Percentiles rank a stretch among this genome's conserved stretches.
Conservation (phyloP, 2,888 invertebrate species). For the Metopia argyrocephala region DNA sequence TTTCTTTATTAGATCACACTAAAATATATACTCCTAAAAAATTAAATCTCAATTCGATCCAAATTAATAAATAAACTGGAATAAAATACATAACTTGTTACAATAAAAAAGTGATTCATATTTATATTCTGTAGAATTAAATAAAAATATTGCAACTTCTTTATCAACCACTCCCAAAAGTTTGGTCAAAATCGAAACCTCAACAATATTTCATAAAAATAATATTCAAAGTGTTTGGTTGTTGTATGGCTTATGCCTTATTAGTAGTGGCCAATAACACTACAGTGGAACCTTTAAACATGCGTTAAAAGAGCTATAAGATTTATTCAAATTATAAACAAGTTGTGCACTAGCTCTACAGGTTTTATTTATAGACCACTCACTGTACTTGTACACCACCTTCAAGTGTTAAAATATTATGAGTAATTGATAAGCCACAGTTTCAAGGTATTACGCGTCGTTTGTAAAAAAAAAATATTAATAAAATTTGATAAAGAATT, state of each 20-base stretch:
- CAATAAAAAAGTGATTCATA: background rate
- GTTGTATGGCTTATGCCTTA: background rate
- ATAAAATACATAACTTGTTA: no score
- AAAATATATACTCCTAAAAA: no score
- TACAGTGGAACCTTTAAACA: no score
- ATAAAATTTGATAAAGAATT: background rate
- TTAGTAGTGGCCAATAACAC: background rate
- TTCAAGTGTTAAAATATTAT: constrained; percentile 6
- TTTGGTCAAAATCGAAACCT: constrained; percentile 21
- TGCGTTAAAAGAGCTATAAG: no score
- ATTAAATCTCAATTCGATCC: no score
- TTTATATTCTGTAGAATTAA: background rate
- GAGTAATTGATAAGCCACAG: constrained; percentile 56
- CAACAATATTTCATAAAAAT: background rate
- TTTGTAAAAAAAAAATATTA: background rate
- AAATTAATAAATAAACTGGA: no score
- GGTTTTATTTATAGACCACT: background rate
- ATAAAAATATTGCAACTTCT: no score
- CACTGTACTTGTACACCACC: background rate
- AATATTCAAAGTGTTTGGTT: background rate
- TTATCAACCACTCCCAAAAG: constrained; percentile 58
- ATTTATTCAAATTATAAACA: no score
- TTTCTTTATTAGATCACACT: no score
- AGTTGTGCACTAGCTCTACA: no score
- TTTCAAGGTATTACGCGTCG: constrained; percentile 42